Evolutionary conservation across 2,113 vertebrate species (phyloP), one percentile per base, ranked within the genome.

Genomic region (Girardinichthys multiradiatus): DNA sequence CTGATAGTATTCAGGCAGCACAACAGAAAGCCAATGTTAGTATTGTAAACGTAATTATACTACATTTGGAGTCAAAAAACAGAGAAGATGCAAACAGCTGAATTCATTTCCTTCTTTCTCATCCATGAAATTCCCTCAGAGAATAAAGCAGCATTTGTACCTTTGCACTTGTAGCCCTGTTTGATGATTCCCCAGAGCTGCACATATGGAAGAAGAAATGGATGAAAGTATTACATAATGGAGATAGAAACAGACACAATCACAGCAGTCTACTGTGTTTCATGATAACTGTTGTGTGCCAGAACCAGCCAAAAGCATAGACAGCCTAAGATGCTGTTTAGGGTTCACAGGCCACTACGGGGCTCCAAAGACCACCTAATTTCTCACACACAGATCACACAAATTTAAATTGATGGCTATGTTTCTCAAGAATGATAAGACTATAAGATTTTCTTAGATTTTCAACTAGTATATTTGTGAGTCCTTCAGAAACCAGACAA

Each of bases 111-210:
- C 4, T 14, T 11, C 14, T 29, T 24, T 4, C 3, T 26, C 2
- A 39, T 11, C 14, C 5, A 42, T 15, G 2, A 12, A 31, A 48
- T 12, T 19, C 24, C 1, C 61, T 76, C 2, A 11, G 6, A 64
- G 63, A 35, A 58, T 42, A 79, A 51, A 51, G 26, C 19, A 39
- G 0, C 15, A 48, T 51, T 74, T 57, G 70, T 96, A 99, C 98
- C 98, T 99, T 97, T 99, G 91, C 98, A 99, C 93, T 97, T 99
- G 94, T 96, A 98, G 86, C 97, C 97, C 94, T 99, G 98, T 88
- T 99, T 99, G 94, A 99, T 98, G 92, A 99, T 97, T 70, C 98
- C 97, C 98, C 98, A 99, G 68, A 99, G 96, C 98, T 99, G 95
- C 15, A 51, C 14, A 13, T 4, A 42, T 21, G 37, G 2, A 15